Percentiles rank a stretch among this genome's conserved stretches.
Conservation (phyloP, 2,113 vertebrate species). For the Otocyon megalotis region DNA sequence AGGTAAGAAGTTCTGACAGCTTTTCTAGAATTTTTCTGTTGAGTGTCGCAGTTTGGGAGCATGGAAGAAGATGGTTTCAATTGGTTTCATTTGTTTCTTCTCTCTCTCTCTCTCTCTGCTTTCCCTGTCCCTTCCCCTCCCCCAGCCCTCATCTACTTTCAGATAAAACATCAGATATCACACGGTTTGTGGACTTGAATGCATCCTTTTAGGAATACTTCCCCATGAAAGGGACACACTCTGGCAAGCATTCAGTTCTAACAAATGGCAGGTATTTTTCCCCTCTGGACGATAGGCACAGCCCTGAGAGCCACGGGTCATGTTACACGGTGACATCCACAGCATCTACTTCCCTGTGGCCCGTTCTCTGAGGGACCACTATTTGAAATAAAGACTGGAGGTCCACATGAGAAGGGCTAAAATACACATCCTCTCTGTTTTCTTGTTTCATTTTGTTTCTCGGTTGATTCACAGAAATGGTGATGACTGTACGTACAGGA, state of each 20-base stretch:
- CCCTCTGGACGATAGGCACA: background rate
- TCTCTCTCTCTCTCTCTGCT: background rate
- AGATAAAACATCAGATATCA: background rate
- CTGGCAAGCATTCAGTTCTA: background rate
- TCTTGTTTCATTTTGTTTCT: background rate
- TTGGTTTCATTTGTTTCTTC: background rate
- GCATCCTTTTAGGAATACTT: background rate
- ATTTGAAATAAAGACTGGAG: background rate
- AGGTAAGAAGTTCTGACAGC: background rate
- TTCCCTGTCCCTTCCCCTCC: background rate
- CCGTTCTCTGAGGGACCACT: background rate
- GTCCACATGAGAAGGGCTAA: background rate
- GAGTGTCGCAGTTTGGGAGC: background rate
- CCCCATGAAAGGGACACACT: background rate
- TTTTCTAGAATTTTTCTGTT: background rate
- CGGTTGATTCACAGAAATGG: background rate
- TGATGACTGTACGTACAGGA: background rate
- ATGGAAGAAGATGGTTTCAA: background rate
- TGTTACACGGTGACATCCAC: accelerated
- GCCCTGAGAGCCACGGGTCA: background rate
- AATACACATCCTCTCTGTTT: background rate
- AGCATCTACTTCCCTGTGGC: accelerated
- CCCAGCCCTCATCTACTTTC: background rate
- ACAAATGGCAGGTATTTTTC: background rate
- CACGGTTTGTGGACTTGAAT: background rate